phyloP scores from a whole-genome alignment of 35 echinoderm and acorn worm species.

The Ptychodera flava region DNA sequence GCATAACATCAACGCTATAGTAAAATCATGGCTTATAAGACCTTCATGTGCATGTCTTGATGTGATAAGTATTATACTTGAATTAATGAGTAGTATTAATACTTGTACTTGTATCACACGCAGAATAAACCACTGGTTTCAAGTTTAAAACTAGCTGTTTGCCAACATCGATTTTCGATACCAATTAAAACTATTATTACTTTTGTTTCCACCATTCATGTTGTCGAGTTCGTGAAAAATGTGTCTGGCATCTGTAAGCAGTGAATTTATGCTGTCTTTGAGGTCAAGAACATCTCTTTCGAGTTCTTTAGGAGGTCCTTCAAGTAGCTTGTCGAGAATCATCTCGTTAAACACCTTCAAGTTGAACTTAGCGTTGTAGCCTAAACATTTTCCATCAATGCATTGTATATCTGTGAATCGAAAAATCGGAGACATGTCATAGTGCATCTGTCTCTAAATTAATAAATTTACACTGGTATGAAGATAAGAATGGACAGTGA shows the following conservation, averaged over 20 bases:
- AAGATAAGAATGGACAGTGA: too few species aligned
- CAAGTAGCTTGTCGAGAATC: background rate
- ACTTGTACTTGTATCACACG: background rate
- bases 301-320: background rate
- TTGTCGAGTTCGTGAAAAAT: background rate
- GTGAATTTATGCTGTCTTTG: background rate
- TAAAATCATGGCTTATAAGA: too few species aligned
- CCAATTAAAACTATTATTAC: too few species aligned
- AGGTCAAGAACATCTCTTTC: background rate
- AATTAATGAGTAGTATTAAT: background rate
- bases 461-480: too few species aligned
- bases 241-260: background rate
- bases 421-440: too few species aligned
- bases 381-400: background rate
- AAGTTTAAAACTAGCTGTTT: background rate
- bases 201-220: background rate
- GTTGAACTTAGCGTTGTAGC: background rate
- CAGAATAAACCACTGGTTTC: background rate
- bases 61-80: background rate
- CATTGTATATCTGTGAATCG: background rate
- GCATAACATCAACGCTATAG: too few species aligned
- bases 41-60: too few species aligned
- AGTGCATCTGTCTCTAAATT: too few species aligned
- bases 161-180: too few species aligned
- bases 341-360: background rate